Base-by-base conservation (phyloP, 2,888 invertebrate species). In the Nineta flava region DNA sequence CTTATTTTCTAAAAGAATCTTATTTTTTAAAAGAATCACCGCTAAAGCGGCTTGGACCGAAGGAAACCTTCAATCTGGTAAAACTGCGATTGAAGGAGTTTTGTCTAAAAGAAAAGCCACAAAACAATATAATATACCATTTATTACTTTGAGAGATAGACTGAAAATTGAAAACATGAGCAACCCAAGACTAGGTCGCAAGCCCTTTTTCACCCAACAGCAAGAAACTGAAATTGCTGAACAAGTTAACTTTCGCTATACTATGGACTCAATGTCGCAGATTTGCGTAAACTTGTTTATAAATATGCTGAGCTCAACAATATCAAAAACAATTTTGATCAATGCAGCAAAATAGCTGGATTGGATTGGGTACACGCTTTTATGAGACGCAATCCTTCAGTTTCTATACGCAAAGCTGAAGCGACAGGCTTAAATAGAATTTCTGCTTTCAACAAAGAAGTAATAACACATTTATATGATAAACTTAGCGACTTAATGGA, bases 401-500 rank as follows among this genome's bases (percentile, higher is more conserved):
- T 54, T 50, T 48, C 51, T 50, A 31, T 53, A 50, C 44, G 49
- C 26, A 49, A 49, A 44, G 12, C 48, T 48, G 52, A 52, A 50
- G 54, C 54, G 31, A 55, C 52, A 10, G 53, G 52, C 48, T 52
- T 54, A 41, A 53, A 54, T 50, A 53, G 52, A 46, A 26, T 54
- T 49, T 52, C 49, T 44, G 52, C 47, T 40, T 53, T 53, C 19
- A 53, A 55, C 49, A 53, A 55, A 45, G 72, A 50, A 51, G 53
- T 55, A 53, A 52, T 56, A 52, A 54, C 51, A 38, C 47, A 48
- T 47, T 55, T 55, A 46, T 55, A 52, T 46, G 40, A 51, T 44
- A 50, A 40, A 26, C 50, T 51, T 50, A 50, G 50, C 16, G 48
- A 56, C 32, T 46, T 54, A 50, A 55, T 55, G 53, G 53, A 52